phyloP scores from a whole-genome alignment of 1,140 invertebrate species.

The Trigoniulus corallinus region DNA sequence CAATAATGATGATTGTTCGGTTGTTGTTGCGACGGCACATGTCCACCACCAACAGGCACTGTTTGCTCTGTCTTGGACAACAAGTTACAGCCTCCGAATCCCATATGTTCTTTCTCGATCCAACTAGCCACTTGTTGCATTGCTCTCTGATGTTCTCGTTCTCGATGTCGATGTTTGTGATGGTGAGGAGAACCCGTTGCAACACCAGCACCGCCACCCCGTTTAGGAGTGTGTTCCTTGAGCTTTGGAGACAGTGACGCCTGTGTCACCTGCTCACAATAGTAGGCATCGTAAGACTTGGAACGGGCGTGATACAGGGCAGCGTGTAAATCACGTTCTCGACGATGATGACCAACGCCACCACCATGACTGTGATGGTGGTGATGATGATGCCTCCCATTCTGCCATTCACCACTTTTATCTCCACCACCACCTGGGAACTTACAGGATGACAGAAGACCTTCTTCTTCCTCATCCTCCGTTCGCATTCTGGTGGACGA shows the following conservation, averaged over 20 bases:
- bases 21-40: constrained; percentile 4
- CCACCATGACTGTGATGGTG: no score
- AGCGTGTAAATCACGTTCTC: no score
- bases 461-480: no score
- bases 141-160: constrained; percentile 46
- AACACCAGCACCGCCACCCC: constrained; percentile 17
- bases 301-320: constrained; percentile 15
- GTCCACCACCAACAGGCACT: constrained; percentile 11
- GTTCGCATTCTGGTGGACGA: no score
- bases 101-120: constrained; percentile 26
- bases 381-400: no score
- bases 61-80: constrained; percentile 1
- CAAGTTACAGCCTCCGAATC: constrained; percentile 10
- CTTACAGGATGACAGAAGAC: no score
- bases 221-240: constrained; percentile 11
- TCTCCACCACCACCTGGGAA: no score
- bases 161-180: constrained; percentile 41
- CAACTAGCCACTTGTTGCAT: constrained; percentile 42
- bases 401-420: no score
- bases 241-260: constrained; percentile 15
- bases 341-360: no score
- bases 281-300: constrained; percentile 18
- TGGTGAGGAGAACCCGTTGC: no score
- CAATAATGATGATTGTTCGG: not conserved
- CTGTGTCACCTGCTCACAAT: constrained; percentile 9